These are phyloP conservation scores for Zaprionus taronus DNA, from an alignment of 1,140 invertebrate species.

Conservation along the genomic window DNA sequence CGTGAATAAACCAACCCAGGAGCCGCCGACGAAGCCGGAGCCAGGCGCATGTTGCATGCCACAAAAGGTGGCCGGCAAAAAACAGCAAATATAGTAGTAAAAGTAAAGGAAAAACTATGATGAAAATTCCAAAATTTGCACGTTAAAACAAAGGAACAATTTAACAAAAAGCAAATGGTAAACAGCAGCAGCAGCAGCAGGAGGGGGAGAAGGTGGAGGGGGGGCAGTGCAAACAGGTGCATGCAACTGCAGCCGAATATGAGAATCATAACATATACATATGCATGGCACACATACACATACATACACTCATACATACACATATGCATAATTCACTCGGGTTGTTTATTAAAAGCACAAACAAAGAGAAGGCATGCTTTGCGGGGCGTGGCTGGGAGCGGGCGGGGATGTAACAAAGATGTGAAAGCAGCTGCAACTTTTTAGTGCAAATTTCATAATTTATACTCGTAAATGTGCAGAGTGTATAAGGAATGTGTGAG, in stretches of 20 bases:
- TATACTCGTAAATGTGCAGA: slow-evolving; percentile 59
- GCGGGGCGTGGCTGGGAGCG: background rate
- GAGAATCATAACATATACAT: slow-evolving; percentile 54
- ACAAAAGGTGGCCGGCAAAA: slow-evolving; percentile 65
- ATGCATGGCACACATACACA: slow-evolving; percentile 14
- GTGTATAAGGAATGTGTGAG: slow-evolving; percentile 36
- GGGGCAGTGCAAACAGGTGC: slow-evolving; percentile 57
- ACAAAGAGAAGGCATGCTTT: slow-evolving; percentile 40
- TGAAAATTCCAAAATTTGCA: slow-evolving; percentile 71
- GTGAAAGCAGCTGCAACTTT: slow-evolving; percentile 59
- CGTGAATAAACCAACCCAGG: slow-evolving; percentile 65
- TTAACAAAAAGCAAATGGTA: slow-evolving; percentile 74
- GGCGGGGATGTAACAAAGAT: slow-evolving; percentile 50
- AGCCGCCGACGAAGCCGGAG: too few species aligned
- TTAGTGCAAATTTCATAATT: slow-evolving; percentile 73
- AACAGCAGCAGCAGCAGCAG: slow-evolving; percentile 29
- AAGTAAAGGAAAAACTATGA: slow-evolving; percentile 40
- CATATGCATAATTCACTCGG: slow-evolving; percentile 46
- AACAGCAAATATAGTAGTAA: background rate
- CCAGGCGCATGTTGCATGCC: slow-evolving; percentile 33
- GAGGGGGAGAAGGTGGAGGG: background rate
- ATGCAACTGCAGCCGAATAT: slow-evolving; percentile 49
- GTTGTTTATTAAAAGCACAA: slow-evolving; percentile 72
- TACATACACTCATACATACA: background rate
- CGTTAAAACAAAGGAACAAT: slow-evolving; percentile 75